phyloP scores from a whole-genome alignment of 2,888 invertebrate species.

The Clitarchus hookeri region DNA sequence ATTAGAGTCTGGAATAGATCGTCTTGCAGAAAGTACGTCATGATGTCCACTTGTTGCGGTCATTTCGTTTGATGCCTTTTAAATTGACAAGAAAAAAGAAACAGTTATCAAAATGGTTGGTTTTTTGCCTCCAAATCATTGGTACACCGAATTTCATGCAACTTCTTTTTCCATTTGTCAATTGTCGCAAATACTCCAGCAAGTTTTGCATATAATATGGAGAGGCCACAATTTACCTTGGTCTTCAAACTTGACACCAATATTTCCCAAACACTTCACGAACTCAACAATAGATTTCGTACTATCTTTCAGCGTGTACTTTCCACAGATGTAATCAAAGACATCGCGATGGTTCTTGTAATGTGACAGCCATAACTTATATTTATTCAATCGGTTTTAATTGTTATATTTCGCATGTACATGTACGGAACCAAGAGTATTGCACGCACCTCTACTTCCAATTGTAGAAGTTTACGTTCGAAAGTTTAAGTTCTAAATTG shows the following conservation, averaged over 20 bases:
- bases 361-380: too few species aligned
- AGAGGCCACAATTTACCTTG: not conserved
- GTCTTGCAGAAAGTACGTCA: constrained; percentile 27
- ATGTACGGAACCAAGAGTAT: too few species aligned
- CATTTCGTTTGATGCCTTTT: not conserved
- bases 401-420: too few species aligned
- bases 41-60: not conserved
- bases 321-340: not conserved
- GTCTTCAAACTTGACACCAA: not conserved
- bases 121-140: not conserved
- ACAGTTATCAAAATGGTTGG: not conserved
- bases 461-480: too few species aligned
- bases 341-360: not conserved
- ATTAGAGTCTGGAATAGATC: constrained; percentile 36
- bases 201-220: not conserved
- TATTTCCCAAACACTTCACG: not conserved
- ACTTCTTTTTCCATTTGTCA: not conserved
- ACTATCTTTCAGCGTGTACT: not conserved
- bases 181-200: not conserved
- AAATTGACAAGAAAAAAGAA: not conserved
- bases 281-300: not conserved
- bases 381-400: too few species aligned
- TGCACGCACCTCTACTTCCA: too few species aligned
- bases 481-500: too few species aligned
- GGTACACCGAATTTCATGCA: too few species aligned